Evolutionary conservation across 2,797 vertebrate species (phyloP).

Genomic region (Poecile montanus): DNA sequence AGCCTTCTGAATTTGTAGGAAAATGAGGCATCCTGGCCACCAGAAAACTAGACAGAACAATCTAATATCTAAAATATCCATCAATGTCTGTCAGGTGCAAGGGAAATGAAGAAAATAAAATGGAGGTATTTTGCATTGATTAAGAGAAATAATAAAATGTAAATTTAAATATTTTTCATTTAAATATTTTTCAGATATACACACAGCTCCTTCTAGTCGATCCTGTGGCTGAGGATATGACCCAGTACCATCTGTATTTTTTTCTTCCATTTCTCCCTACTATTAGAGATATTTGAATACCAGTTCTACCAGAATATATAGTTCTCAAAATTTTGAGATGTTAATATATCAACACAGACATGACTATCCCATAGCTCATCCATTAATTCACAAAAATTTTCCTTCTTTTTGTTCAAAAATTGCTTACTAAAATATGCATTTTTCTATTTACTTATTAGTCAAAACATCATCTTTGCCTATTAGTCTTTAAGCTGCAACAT

Average conservation of each 20-base stretch:
- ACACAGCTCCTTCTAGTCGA: background rate
- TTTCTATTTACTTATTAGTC: background rate
- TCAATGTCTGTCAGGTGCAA: background rate
- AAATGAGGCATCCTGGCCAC: background rate
- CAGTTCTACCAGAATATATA: background rate
- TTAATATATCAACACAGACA: background rate
- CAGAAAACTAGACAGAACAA: background rate
- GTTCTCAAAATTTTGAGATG: background rate
- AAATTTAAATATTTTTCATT: background rate
- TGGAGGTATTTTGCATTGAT: fast-evolving
- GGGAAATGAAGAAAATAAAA: background rate
- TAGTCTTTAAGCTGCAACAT: background rate
- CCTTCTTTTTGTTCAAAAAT: background rate
- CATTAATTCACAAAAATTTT: background rate
- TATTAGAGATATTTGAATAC: background rate
- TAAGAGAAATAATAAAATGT: background rate
- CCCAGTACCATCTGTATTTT: background rate
- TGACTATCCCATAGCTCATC: background rate
- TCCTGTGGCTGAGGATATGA: background rate
- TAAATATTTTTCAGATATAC: background rate
- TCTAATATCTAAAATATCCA: background rate
- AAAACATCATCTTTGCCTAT: background rate
- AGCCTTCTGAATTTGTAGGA: background rate
- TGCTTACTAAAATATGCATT: background rate
- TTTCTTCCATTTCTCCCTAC: background rate